Percentiles rank a stretch among this genome's conserved stretches.
Evolutionary conservation across 1,140 invertebrate genomes (phyloP).

Genomic region (Amphibalanus amphitrite): DNA sequence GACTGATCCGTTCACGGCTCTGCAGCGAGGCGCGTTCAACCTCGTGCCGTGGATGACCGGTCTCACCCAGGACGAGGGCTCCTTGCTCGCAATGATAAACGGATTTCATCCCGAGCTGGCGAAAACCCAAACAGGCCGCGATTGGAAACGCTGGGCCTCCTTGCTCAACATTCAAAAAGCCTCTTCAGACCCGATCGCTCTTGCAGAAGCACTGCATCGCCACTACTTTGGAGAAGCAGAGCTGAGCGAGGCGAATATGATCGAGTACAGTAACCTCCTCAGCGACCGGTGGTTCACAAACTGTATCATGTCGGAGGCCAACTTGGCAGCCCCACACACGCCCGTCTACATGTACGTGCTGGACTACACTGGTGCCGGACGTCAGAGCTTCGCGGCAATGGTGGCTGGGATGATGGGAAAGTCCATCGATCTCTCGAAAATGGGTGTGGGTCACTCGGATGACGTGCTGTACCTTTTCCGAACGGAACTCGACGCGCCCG

Average conservation of each 20-base stretch:
- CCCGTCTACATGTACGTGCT: slow-evolving; percentile 6
- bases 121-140: neutral
- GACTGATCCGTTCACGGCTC: slow-evolving; percentile 18
- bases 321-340: too few species aligned
- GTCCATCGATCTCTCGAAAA: neutral
- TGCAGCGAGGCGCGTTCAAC: slow-evolving; percentile 22
- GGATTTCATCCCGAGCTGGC: neutral
- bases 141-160: neutral
- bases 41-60: slow-evolving; percentile 24
- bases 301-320: neutral
- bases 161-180: neutral
- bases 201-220: neutral
- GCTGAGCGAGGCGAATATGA: neutral
- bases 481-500: neutral
- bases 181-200: neutral
- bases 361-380: neutral
- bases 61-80: slow-evolving; percentile 23
- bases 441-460: neutral
- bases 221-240: neutral
- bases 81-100: slow-evolving; percentile 13
- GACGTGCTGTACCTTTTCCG: neutral
- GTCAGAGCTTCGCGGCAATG: neutral
- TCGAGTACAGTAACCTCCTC: too few species aligned
- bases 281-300: slow-evolving; percentile 6
- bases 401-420: neutral